phyloP scores from a whole-genome alignment of 2,888 invertebrate species.

The Halocaridina rubra region DNA sequence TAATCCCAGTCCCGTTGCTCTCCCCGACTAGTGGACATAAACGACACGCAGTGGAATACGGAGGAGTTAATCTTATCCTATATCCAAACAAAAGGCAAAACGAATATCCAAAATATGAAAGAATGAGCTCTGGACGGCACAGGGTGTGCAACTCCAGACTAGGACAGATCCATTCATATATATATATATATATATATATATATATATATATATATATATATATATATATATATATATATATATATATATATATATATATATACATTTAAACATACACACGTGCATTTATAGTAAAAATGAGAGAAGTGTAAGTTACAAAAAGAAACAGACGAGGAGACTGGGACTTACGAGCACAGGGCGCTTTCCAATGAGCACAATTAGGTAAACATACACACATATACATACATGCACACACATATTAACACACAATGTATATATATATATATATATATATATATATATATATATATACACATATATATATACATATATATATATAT shows the following conservation, averaged over 20 bases:
- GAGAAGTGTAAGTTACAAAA: not conserved
- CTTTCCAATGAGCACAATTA: too few species aligned
- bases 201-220: slow-evolving; percentile 23
- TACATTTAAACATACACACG: not conserved
- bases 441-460: slow-evolving; percentile 13
- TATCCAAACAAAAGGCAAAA: too few species aligned
- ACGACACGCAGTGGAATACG: too few species aligned
- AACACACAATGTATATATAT: too few species aligned
- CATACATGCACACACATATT: not conserved
- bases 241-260: too few species aligned
- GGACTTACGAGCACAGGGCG: too few species aligned
- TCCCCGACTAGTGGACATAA: too few species aligned
- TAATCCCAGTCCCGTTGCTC: too few species aligned
- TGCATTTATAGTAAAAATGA: not conserved
- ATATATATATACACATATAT: not conserved
- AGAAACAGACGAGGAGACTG: not conserved
- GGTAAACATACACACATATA: too few species aligned
- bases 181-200: slow-evolving; percentile 5
- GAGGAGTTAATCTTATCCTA: too few species aligned
- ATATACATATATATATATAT: slow-evolving; percentile 1
- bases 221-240: slow-evolving; percentile 19
- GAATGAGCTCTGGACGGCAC: too few species aligned
- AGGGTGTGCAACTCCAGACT: not conserved
- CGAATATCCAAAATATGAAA: too few species aligned
- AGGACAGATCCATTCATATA: not conserved